Percentiles rank a stretch among this genome's conserved stretches.
phyloP scores from a whole-genome alignment of 2,113 vertebrate genomes.

The Piaya cayana region DNA sequence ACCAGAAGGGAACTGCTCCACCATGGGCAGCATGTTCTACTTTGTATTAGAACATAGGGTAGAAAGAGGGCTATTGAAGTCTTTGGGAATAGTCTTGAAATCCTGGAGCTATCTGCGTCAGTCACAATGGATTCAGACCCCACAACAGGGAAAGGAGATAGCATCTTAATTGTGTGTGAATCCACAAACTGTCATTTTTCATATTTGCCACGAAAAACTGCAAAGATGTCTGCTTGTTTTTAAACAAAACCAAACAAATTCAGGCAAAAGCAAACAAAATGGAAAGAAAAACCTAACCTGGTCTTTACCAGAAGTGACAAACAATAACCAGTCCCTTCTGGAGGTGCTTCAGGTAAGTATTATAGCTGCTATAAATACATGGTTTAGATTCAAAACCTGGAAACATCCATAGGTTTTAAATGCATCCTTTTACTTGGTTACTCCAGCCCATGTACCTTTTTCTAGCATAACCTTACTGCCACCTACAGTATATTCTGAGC shows the following conservation, averaged over 20 bases:
- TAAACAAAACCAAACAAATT: background rate
- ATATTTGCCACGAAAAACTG: background rate
- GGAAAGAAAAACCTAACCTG: background rate
- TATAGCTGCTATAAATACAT: background rate
- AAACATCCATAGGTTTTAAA: background rate
- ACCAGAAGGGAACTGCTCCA: background rate
- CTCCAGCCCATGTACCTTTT: background rate
- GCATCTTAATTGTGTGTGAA: background rate
- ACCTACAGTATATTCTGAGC: constrained; percentile 23
- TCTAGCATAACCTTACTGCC: constrained; percentile 39
- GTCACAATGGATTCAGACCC: background rate
- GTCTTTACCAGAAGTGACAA: background rate
- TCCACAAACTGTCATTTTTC: background rate
- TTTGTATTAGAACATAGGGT: background rate
- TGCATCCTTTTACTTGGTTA: background rate
- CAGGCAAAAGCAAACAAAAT: background rate
- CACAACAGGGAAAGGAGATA: background rate
- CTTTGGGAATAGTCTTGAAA: background rate
- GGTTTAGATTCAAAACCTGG: background rate
- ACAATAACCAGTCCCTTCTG: background rate
- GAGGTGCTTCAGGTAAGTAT: background rate
- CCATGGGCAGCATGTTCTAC: background rate
- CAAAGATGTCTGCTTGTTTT: background rate
- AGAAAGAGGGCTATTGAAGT: background rate
- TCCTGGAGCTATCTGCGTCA: background rate